Evolutionary conservation across 2,888 invertebrate genomes (phyloP).

Genomic region (Alentia gelatinosa): DNA sequence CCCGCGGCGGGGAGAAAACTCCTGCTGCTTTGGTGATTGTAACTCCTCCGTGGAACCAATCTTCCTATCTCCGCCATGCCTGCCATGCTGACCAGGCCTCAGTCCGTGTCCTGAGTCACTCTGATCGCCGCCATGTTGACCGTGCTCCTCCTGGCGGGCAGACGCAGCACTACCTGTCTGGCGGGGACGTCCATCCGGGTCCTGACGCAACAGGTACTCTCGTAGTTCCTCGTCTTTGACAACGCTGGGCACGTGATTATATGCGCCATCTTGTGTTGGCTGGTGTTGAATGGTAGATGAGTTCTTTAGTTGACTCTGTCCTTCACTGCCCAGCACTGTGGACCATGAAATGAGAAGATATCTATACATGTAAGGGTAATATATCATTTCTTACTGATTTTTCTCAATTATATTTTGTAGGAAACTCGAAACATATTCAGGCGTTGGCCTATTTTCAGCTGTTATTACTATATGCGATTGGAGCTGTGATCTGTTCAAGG

Average conservation of each 20-base stretch:
- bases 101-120: not conserved
- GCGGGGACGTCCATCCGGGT: not conserved
- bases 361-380: not conserved
- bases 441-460: too few relatives aligned
- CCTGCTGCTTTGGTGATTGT: too few relatives aligned
- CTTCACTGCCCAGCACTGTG: not conserved
- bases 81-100: not conserved
- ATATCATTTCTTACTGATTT: not conserved
- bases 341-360: not conserved
- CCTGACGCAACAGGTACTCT: not conserved
- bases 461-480: too few relatives aligned
- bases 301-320: not conserved
- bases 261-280: not conserved
- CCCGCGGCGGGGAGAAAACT: not conserved
- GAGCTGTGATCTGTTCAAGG: too few relatives aligned
- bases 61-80: not conserved
- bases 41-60: not conserved
- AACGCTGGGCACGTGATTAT: not conserved
- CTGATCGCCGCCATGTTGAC: not conserved
- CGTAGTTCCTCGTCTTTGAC: not conserved
- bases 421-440: too few relatives aligned
- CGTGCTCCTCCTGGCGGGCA: not conserved
- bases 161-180: not conserved
- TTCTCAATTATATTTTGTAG: too few relatives aligned
- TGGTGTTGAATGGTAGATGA: not conserved